Base-by-base conservation (phyloP, 1,140 invertebrate genomes). In the Pollicipes pollicipes region DNA sequence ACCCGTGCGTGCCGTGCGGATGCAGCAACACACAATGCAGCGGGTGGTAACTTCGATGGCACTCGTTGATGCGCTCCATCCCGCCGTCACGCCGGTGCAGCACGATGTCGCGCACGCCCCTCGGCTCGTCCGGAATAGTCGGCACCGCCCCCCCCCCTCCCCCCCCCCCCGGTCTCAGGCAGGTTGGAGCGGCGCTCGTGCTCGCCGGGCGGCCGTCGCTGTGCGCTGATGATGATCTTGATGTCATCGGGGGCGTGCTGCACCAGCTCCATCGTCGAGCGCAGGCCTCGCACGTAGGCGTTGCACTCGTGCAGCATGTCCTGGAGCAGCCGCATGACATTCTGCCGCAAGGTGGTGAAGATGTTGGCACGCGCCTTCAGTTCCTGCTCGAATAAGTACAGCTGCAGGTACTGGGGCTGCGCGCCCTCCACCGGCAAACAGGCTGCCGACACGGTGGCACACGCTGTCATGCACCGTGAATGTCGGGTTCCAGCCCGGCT, bases 21-120 rank as follows among this genome's bases (percentile, higher is more conserved):
- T 82, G 83, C 35, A 83, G 74, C 10, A 83, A 71, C 31, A 79
- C 80, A 78, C 83, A 83, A 77, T 83, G 81, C 45, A 83, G 74
- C n/a, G 79, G 76, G 76, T 83, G 80, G 74, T 83, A 82, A 35
- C 74, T 76, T 10, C 78, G 75, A 76, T 83, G 81, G 71, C 77
- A 80, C 74, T 82, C 81, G 21, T 71, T 71, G 68, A 83, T 76
- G 74, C 77, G 74, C 70, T 79, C 73, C 30, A 81, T 16, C 26
- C 70, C 8, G 68, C 70, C 64, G 31, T 74, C 70, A 16, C 69
- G 66, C 30, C 27, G 64, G 29, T 68, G 68, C 30, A 74, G 28
- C 24, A 82, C 75, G 75, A 83, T 82, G 75, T 83, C 78, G 71
- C 76, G 76, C 73, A 72, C 71, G 68, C 78, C 67, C 35, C 78